Evolutionary conservation across 2,113 vertebrate species (phyloP).

Genomic region (Cyprinodon tularosa): DNA sequence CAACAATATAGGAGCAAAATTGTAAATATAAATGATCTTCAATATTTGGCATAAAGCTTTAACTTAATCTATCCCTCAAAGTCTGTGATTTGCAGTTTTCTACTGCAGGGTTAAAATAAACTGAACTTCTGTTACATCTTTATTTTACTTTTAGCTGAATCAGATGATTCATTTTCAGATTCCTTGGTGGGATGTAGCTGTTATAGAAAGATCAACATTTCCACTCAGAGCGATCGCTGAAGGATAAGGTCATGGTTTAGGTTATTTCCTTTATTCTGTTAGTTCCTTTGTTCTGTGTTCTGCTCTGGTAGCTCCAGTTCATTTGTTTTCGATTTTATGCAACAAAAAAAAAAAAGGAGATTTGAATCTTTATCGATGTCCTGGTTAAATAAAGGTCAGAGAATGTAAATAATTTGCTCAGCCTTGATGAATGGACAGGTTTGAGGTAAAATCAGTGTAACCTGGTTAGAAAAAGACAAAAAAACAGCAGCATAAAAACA

Average conservation of each 20-base stretch:
- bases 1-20: background rate
- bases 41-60: no score
- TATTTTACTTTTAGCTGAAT: background rate
- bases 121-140: background rate
- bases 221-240: background rate
- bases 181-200: background rate
- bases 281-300: background rate
- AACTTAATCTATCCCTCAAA: background rate
- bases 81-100: background rate
- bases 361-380: background rate
- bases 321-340: background rate
- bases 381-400: slow-evolving; percentile 1
- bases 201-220: background rate
- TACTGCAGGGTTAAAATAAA: background rate
- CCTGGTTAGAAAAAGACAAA: background rate
- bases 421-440: background rate
- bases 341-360: background rate
- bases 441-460: background rate
- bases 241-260: background rate
- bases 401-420: background rate
- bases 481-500: slow-evolving; percentile 17
- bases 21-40: background rate
- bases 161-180: background rate
- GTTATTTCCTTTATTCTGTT: background rate
- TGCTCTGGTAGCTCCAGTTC: background rate